Percentiles rank a stretch among this genome's conserved stretches.
Conservation (phyloP, 2,888 invertebrate species). For the Microplitis deprimator region DNA sequence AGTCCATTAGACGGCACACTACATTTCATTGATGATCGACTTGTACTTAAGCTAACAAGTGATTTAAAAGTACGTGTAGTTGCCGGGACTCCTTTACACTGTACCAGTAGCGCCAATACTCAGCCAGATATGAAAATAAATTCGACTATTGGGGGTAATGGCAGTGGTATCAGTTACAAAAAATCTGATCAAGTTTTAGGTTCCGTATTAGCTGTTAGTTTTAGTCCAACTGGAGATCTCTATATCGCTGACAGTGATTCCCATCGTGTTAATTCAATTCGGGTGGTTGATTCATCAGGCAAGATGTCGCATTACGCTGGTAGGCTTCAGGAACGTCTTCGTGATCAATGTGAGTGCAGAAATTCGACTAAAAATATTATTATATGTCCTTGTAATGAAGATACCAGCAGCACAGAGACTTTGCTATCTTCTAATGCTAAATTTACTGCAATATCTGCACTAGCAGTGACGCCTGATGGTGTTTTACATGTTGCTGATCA, state of each 20-base stretch:
- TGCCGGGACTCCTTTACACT: constrained; percentile 95
- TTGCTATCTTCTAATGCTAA: constrained; percentile 91
- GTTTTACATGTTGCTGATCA: constrained; percentile 96
- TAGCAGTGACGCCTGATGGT: constrained; percentile 96
- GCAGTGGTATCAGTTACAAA: constrained; percentile 58
- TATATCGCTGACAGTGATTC: constrained; percentile 96
- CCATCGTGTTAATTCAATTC: constrained; percentile 85
- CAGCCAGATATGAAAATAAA: constrained; percentile 56
- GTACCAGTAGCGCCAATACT: constrained; percentile 76
- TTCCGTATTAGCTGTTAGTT: constrained; percentile 90
- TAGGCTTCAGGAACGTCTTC: constrained; percentile 77
- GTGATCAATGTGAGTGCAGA: constrained; percentile 63
- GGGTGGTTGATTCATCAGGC: constrained; percentile 90
- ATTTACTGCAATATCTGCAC: constrained; percentile 89
- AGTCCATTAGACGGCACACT: constrained; percentile 95
- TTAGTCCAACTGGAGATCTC: constrained; percentile 91
- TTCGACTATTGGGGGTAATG: constrained; percentile 72
- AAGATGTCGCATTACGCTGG: constrained; percentile 94
- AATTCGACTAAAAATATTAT: constrained; percentile 65
- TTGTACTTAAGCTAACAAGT: constrained; percentile 91
- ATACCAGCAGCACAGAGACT: constrained; percentile 86
- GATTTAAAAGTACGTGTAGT: constrained; percentile 94
- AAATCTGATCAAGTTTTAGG: constrained; percentile 83
- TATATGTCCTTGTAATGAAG: constrained; percentile 76
- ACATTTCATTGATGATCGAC: constrained; percentile 95